These are phyloP conservation scores for Chrysochloris asiatica DNA, from an alignment of 2,113 vertebrate genomes.

Conservation along the genomic window DNA sequence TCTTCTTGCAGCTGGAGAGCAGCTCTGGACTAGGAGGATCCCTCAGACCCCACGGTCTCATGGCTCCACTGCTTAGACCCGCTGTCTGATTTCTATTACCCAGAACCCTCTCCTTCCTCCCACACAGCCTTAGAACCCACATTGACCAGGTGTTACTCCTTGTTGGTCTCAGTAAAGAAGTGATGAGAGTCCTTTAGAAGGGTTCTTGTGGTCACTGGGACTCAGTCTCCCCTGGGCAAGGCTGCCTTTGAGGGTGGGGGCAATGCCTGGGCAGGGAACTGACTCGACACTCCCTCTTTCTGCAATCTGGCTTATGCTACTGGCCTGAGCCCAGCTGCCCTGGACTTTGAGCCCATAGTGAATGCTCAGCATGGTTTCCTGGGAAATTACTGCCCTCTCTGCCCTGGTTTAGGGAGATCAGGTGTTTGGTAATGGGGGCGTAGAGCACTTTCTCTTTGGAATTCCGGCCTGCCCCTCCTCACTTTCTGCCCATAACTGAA, in stretches of 20 bases:
- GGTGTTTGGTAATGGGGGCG: not conserved
- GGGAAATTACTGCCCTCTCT: not conserved
- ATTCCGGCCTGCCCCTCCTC: not conserved
- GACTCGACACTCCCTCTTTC: not conserved
- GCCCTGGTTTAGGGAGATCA: not conserved
- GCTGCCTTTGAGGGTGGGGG: not conserved
- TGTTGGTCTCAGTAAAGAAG: not conserved
- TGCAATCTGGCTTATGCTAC: not conserved
- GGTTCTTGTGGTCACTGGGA: not conserved
- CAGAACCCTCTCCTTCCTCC: not conserved
- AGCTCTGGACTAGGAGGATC: not conserved
- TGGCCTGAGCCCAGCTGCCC: not conserved
- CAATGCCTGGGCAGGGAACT: accelerated
- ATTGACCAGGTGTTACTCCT: too few relatives aligned
- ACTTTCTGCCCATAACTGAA: not conserved
- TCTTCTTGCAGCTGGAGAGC: not conserved
- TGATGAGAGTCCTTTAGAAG: not conserved
- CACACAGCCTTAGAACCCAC: not conserved
- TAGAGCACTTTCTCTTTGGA: not conserved
- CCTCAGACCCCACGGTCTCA: accelerated
- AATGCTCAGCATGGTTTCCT: accelerated
- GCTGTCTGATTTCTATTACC: not conserved
- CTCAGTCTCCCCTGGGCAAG: not conserved
- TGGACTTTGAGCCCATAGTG: conserved; percentile 11
- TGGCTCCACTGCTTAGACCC: not conserved